Conservation (phyloP, 2,888 invertebrate species). For the Oegoconia quadripuncta region DNA sequence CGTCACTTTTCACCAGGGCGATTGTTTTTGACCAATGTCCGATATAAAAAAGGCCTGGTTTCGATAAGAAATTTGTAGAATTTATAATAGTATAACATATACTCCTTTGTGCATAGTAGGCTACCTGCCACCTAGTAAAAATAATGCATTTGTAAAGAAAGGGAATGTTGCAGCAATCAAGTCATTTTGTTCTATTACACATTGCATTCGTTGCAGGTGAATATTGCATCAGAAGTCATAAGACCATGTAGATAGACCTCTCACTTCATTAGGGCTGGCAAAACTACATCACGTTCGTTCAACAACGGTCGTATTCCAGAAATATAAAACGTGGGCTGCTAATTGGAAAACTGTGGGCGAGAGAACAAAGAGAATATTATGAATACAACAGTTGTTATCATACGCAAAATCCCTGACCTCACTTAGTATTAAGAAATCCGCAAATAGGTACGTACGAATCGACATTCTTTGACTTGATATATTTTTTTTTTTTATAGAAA, state of each 20-base stretch:
- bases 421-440: conserved; percentile 6
- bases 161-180: conserved; percentile 51
- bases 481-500: conserved; percentile 7
- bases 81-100: too few relatives aligned
- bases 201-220: conserved; percentile 36
- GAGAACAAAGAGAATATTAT: conserved; percentile 15
- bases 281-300: background rate
- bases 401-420: conserved; percentile 7
- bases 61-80: too few relatives aligned
- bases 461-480: conserved; percentile 7
- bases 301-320: conserved; percentile 1
- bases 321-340: conserved; percentile 11
- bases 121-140: too few relatives aligned
- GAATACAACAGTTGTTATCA: background rate
- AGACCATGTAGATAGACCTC: conserved; percentile 41
- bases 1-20: too few relatives aligned
- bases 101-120: too few relatives aligned
- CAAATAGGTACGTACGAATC: conserved; percentile 5
- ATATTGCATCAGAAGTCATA: conserved; percentile 56
- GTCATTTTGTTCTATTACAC: conserved; percentile 46
- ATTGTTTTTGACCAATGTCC: too few relatives aligned
- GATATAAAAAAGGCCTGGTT: too few relatives aligned
- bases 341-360: conserved; percentile 11
- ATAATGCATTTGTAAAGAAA: too few relatives aligned
- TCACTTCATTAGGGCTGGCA: conserved; percentile 51